A percentile compares a stretch with the other conserved stretches of the same genome.
These are phyloP conservation scores for Wasmannia auropunctata DNA, from an alignment of 1,140 invertebrate species.

Conservation along the genomic window DNA sequence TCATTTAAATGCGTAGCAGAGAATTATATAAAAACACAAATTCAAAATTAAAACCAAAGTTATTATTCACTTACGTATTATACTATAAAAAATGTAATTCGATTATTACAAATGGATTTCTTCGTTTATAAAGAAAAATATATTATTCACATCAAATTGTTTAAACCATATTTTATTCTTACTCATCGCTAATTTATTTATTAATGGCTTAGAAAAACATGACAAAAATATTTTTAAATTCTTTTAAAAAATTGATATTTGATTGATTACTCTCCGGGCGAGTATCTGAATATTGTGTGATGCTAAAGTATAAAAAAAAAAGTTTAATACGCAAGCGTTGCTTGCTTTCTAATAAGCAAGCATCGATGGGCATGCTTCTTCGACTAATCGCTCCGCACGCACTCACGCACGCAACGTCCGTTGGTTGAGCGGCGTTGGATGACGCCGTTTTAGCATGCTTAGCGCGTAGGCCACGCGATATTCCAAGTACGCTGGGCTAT, in stretches of 20 bases:
- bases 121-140: neutral
- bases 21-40: neutral
- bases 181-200: neutral
- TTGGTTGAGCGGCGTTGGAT: conserved; percentile 40
- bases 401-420: conserved; percentile 2
- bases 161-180: neutral
- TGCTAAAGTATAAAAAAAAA: neutral
- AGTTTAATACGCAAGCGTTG: no score
- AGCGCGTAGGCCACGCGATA: conserved; percentile 74
- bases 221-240: neutral
- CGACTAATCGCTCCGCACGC: conserved; percentile 54
- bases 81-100: neutral
- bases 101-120: neutral
- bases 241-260: no score
- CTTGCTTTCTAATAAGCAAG: conserved; percentile 1
- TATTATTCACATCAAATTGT: neutral
- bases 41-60: neutral
- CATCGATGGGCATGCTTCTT: neutral
- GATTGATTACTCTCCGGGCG: neutral
- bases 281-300: neutral
- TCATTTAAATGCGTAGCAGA: neutral
- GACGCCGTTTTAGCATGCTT: conserved; percentile 72
- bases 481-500: conserved; percentile 76
- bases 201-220: neutral
- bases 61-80: neutral